Evolutionary conservation across 2,113 vertebrate species (phyloP), one percentile per base, ranked within the genome.

Genomic region (Nicator chloris): DNA sequence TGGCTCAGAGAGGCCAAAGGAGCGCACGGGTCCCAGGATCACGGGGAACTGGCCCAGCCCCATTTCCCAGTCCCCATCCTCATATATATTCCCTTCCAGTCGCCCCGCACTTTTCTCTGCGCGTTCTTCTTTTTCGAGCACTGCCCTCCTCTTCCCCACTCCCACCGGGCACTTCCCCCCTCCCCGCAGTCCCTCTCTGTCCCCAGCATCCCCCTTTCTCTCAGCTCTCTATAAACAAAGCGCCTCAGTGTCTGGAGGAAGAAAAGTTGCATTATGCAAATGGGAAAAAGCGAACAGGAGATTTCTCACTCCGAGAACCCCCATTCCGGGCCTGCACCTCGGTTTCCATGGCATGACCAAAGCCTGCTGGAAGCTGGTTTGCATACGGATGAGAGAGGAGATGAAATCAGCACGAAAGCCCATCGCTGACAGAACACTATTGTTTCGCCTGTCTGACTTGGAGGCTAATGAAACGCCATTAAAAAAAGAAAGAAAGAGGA

Each of bases 371-470:
- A 59, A 84, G 75, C 95, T 96, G 95, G 96, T 95, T 97, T 97
- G 98, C 98, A 97, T 97, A 97, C 97, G 97, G 97, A 98, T 97
- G 98, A 98, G 97, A 96, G 92, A 94, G 95, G 95, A 95, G 97
- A 97, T 94, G 96, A 91, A 92, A 92, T 96, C 94, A 93, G 91
- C 96, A 75, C 75, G 65, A 93, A 96, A 96, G 95, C 95, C 88
- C 95, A 96, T 96, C 68, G 42, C 94, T 92, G 95, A 98, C 97
- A 98, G 97, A 97, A 95, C 80, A 15, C 96, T 96, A 96, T 98
- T 98, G 97, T 98, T 92, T 95, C 39, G 51, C 63, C 92, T 66
- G 95, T 95, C 96, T 97, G 97, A 94, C 94, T 79, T 69, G 94
- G 92, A 78, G 84, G 64, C 88, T 92, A 96, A 93, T 91, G 95